Conservation (phyloP, 2,113 vertebrate genomes). For the Channa maculata region DNA sequence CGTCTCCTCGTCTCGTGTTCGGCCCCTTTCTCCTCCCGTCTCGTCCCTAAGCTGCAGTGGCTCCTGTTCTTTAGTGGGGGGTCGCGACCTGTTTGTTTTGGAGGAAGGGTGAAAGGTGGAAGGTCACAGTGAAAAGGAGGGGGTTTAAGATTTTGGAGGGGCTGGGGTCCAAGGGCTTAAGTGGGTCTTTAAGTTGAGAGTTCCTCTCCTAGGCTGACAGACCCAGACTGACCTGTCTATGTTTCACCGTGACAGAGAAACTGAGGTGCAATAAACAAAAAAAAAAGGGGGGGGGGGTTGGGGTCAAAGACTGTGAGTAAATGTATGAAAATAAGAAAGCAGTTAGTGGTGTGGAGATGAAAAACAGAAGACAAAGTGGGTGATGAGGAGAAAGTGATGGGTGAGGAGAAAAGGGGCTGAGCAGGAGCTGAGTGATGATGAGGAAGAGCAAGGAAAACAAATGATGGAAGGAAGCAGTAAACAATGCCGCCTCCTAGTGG, state of each 20-base stretch:
- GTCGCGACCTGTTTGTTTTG: constrained; percentile 73
- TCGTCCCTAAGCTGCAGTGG: constrained; percentile 51
- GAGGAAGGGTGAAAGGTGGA: constrained; percentile 62
- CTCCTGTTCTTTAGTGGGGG: constrained; percentile 55
- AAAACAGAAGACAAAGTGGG: neutral
- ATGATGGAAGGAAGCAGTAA: constrained; percentile 7
- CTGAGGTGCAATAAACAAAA: neutral
- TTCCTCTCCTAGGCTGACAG: constrained; percentile 45
- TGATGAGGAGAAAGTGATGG: constrained; percentile 15
- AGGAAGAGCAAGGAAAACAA: constrained; percentile 6
- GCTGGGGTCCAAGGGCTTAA: constrained; percentile 59
- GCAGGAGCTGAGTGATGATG: neutral
- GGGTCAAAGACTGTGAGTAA: too few relatives aligned
- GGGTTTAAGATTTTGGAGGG: constrained; percentile 8
- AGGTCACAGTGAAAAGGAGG: constrained; percentile 48
- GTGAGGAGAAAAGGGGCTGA: neutral
- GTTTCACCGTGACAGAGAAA: constrained; percentile 21
- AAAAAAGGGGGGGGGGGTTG: neutral
- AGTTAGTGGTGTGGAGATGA: neutral
- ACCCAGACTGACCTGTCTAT: constrained; percentile 45
- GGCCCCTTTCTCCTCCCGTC: constrained; percentile 8
- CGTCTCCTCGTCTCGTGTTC: too few relatives aligned
- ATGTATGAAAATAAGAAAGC: too few relatives aligned
- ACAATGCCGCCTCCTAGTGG: constrained; percentile 66
- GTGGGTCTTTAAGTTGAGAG: constrained; percentile 55